Evolutionary conservation across 1,140 invertebrate genomes (phyloP).

Genomic region (Arctopsyche grandis): DNA sequence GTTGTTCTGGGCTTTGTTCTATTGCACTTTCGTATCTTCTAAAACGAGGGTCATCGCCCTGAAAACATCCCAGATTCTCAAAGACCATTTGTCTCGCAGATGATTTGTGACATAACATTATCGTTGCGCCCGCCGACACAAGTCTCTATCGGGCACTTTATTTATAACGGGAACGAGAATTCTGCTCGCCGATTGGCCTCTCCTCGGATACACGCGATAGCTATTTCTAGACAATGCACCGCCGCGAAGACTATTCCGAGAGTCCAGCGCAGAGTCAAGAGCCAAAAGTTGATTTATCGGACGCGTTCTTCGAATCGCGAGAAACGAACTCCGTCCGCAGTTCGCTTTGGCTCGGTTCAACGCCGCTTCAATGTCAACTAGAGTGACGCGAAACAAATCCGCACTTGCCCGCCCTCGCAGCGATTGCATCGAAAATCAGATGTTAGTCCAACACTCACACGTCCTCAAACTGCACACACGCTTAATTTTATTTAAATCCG

Average conservation of each 20-base stretch:
- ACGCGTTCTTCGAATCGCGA: constrained; percentile 19
- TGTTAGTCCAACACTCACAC: neutral
- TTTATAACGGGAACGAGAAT: neutral
- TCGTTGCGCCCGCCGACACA: neutral
- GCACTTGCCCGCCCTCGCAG: neutral
- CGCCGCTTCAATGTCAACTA: constrained; percentile 24
- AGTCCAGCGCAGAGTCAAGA: neutral
- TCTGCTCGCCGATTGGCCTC: neutral
- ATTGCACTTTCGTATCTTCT: too few species aligned
- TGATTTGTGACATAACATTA: constrained; percentile 3
- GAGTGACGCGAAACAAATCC: constrained; percentile 7
- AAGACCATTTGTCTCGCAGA: too few species aligned
- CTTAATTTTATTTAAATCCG: too few species aligned
- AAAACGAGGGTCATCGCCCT: too few species aligned
- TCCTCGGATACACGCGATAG: neutral
- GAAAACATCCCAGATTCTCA: too few species aligned
- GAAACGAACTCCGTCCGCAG: constrained; percentile 13
- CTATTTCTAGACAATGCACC: constrained; percentile 37
- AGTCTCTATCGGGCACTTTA: neutral
- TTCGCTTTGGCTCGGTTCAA: constrained; percentile 13
- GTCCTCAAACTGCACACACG: too few species aligned
- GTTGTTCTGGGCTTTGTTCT: too few species aligned
- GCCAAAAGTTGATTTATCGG: constrained; percentile 49
- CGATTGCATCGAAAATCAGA: neutral
- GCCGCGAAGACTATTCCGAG: neutral